These are phyloP conservation scores for Morpho helenor DNA, from an alignment of 2,888 invertebrate species.

Conservation along the genomic window DNA sequence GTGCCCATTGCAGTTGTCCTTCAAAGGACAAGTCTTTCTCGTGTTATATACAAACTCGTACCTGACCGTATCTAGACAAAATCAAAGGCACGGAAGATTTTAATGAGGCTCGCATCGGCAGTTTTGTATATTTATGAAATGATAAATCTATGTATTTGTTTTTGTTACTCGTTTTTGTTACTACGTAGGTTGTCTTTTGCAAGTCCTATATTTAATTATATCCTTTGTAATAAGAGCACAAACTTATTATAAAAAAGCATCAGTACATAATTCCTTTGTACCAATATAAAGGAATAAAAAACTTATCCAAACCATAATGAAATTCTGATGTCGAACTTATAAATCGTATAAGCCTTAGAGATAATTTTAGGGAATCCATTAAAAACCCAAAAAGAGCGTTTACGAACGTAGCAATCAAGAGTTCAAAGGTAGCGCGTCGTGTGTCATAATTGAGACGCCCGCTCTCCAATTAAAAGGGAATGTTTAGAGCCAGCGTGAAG, in stretches of 20 bases:
- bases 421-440: slow-evolving; percentile 63
- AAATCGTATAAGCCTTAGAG: background rate
- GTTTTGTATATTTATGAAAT: slow-evolving; percentile 46
- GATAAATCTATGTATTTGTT: slow-evolving; percentile 31
- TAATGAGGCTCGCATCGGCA: slow-evolving; percentile 74
- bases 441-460: slow-evolving; percentile 58
- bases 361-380: slow-evolving; percentile 3
- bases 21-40: slow-evolving; percentile 52
- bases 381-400: slow-evolving; percentile 35
- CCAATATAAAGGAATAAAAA: no score
- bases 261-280: no score
- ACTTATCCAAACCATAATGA: no score
- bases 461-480: slow-evolving; percentile 72
- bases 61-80: slow-evolving; percentile 68
- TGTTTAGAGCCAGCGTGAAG: slow-evolving; percentile 49
- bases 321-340: no score
- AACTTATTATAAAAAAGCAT: no score
- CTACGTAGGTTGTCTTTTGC: background rate
- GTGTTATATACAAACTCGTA: slow-evolving; percentile 43
- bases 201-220: background rate
- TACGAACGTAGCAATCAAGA: slow-evolving; percentile 56
- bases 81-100: slow-evolving; percentile 75
- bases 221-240: no score
- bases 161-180: background rate
- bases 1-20: slow-evolving; percentile 38